phyloP scores from a whole-genome alignment of 2,888 invertebrate genomes.

The Tipula unca region DNA sequence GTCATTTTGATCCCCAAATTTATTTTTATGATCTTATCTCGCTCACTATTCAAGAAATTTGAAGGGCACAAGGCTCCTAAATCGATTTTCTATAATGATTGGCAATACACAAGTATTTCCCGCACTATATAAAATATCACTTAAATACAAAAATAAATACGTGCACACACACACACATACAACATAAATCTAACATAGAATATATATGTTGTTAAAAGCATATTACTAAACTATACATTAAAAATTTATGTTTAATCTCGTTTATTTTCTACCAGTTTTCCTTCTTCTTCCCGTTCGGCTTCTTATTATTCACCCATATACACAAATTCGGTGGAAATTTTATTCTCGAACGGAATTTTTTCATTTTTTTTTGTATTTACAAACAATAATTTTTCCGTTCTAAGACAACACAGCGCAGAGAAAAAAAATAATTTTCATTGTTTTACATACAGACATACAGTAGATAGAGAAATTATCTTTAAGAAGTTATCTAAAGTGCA shows the following conservation, averaged over 20 bases:
- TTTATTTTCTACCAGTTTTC: not conserved
- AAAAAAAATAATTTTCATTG: not conserved
- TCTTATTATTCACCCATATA: not conserved
- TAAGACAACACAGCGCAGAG: not conserved
- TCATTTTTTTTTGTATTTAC: not conserved
- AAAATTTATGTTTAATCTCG: constrained; percentile 8
- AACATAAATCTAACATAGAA: not conserved
- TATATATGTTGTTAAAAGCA: constrained; percentile 14
- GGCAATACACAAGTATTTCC: not conserved
- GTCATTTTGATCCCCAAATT: too few relatives aligned
- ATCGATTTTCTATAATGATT: too few relatives aligned
- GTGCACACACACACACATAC: not conserved
- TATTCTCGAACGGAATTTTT: not conserved
- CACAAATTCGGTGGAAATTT: not conserved
- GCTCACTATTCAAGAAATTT: too few relatives aligned
- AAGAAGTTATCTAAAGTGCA: not conserved
- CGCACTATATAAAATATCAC: not conserved
- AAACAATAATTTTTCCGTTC: not conserved
- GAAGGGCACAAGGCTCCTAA: too few relatives aligned
- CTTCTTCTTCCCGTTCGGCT: not conserved
- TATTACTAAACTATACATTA: constrained; percentile 14
- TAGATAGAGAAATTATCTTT: not conserved
- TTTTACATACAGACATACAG: not conserved
- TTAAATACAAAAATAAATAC: not conserved
- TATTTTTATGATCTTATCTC: not conserved